Base-by-base conservation (phyloP, 2,797 vertebrate species). In the Graptemys geographica region DNA sequence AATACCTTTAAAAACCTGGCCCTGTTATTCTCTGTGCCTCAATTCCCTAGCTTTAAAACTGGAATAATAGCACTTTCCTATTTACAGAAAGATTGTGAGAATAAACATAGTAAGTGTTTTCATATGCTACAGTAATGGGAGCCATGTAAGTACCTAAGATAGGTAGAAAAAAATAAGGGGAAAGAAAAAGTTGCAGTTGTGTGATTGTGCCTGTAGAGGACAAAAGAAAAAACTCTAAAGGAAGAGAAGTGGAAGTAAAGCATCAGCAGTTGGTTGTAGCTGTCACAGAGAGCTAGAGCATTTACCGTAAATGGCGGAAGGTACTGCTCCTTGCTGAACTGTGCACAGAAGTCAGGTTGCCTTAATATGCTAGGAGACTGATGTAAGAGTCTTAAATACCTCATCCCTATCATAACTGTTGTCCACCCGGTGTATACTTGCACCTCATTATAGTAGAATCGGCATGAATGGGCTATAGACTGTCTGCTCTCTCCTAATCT, bases 361-460 rank as follows among this genome's bases (percentile, higher is more conserved):
- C 55, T 47, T 74, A 52, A 10, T 44, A 33, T 53, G 21, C 15
- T 33, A 21, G 47, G 59, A 84, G 33, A 31, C 31, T 78, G 37
- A 84, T 13, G 53, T 2, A 59, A 21, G 65, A n/a, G 6, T 59
- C 55, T 59, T 76, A 88, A 92, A 86, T 53, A 84, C 47, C 37
- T 93, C 8, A 0, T 84, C 33, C 19, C 27, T 79, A 19, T 87
- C 83, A 85, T 83, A 93, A 86, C 8, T 4, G 44, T 76, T 0
- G 4, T n/a, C 41, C 31, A 27, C 47, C 31, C 37, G 44, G 41
- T n/a, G 56, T 86, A 79, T n/a, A 5, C 81, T 95, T 94, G 91
- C 81, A 41, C n/a, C 92, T 91, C 18, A 2, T 92, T 92, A 37
- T 11, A 51, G 81, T 57, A 76, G 6, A 95, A 44, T n/a, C 11